Base-by-base conservation (phyloP, 1,140 invertebrate species). In the Pollicipes pollicipes region DNA sequence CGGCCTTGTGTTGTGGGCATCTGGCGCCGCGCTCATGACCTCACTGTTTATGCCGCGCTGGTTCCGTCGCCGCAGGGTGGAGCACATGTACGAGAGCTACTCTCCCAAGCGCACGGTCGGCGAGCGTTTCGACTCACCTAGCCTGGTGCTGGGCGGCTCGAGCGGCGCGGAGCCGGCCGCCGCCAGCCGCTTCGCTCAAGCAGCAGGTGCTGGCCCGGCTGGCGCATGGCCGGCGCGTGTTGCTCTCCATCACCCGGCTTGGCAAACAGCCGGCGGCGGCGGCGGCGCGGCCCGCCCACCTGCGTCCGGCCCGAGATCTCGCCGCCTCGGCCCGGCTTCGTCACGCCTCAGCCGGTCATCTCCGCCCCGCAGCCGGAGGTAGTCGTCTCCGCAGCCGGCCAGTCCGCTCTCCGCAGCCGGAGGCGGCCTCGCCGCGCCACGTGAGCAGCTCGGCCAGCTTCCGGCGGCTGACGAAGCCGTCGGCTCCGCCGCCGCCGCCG, bases 191-290 rank as follows among this genome's bases (percentile, higher is more conserved):
- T n/a, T 28, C 64, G 2, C n/a, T 66, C 17, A 66, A 66, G 27
- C 64, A 66, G 64, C 64, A 66, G 28, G 27, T 66, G 64, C n/a
- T 66, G 64, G 10, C 64, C 10, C 27, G 64, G 10, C n/a, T 66
- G 28, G 64, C 64, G 64, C 64, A 29, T n/a, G 64, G 64, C 64
- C 64, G 64, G n/a, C 64, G 64, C 3, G 64, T 66, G 64, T n/a
- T 66, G 64, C 64, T 66, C 3, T 66, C 64, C 28, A 66, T 66
- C 64, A 58, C 45, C 6, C 13, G 24, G 21, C 45, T 58, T 2
- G 45, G 45, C 45, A 58, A 58, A 21, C 45, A 58, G 45, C 45
- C 45, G 45, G 6, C 45, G 13, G 45, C 45, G 2, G 45, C 45
- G 45, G 6, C 45, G 2, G 45, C n/a, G n/a, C n/a, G n/a, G n/a